phyloP scores from a whole-genome alignment of 2,113 vertebrate genomes.

The Dermatemys mawii region DNA sequence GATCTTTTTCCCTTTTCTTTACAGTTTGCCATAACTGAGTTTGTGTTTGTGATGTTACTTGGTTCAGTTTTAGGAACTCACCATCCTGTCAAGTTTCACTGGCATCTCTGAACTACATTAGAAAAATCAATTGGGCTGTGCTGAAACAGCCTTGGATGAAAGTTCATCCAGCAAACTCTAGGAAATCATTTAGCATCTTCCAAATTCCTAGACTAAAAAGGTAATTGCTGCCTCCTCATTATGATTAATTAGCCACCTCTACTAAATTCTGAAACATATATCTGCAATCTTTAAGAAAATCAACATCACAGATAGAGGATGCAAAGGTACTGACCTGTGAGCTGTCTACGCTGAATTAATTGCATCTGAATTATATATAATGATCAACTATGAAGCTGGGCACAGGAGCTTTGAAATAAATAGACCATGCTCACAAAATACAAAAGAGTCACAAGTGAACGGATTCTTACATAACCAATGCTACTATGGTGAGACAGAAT shows the following conservation, averaged over 20 bases:
- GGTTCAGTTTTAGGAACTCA: neutral
- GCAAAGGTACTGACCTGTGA: neutral
- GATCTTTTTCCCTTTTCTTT: neutral
- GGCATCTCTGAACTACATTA: neutral
- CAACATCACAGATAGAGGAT: neutral
- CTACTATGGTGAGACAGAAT: constrained; percentile 4
- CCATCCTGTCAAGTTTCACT: neutral
- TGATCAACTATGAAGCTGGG: neutral
- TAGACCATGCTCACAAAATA: neutral
- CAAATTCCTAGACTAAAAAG: neutral
- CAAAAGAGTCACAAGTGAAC: neutral
- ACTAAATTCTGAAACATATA: neutral
- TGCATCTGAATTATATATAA: neutral
- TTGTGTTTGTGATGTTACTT: neutral
- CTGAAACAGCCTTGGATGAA: neutral
- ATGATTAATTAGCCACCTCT: neutral
- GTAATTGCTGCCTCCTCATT: neutral
- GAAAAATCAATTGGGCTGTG: neutral
- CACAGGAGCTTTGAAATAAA: constrained; percentile 4
- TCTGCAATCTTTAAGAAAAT: neutral
- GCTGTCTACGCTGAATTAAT: constrained; percentile 6
- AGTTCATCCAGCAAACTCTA: neutral
- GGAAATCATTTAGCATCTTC: neutral
- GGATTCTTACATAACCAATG: neutral
- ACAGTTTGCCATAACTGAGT: neutral